Evolutionary conservation across 2,888 invertebrate species (phyloP), one percentile per base, ranked within the genome.

Genomic region (Sinohyriopsis cumingii): DNA sequence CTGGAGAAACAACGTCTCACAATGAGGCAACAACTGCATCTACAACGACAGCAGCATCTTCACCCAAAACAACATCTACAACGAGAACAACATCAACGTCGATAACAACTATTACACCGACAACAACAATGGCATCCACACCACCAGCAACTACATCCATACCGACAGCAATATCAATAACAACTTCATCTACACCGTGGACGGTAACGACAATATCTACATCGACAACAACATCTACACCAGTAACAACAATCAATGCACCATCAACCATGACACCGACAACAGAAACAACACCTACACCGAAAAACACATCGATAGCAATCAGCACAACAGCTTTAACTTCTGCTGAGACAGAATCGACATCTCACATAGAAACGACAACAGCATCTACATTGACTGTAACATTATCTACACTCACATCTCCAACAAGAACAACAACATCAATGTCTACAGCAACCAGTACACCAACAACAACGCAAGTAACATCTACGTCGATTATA

Each of bases 161-260:
- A 18, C 19, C 63, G 54, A 24, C 33, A 18, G 22, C 45, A 22
- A 25, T 63, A n/a, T n/a, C 67, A n/a, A 15, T 56, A 22, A 25
- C 59, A 54, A 54, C 63, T 2, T 7, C 68, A 59, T 7, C 53
- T n/a, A 24, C 54, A 20, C 4, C 24, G 2, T 25, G 33, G 22
- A 24, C 57, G 22, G 28, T 20, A 19, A 1, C 25, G 22, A 24
- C 65, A 1, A 22, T 59, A 24, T 24, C 22, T 28, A n/a, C 56
- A n/a, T 22, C 57, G 2, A 15, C 67, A n/a, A 24, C 67, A 22
- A 60, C 67, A 55, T 19, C 67, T 28, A 15, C 57, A 54, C 33
- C 59, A 7, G n/a, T 33, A 18, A 64, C 19, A n/a, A 15, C 64
- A 6, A 5, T 33, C 3, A 2, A 55, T 28, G 55, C 53, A 24